Percentiles rank a stretch among this genome's conserved stretches.
phyloP scores from a whole-genome alignment of 2,797 vertebrate species.

The Dendrocincla tyrannina region DNA sequence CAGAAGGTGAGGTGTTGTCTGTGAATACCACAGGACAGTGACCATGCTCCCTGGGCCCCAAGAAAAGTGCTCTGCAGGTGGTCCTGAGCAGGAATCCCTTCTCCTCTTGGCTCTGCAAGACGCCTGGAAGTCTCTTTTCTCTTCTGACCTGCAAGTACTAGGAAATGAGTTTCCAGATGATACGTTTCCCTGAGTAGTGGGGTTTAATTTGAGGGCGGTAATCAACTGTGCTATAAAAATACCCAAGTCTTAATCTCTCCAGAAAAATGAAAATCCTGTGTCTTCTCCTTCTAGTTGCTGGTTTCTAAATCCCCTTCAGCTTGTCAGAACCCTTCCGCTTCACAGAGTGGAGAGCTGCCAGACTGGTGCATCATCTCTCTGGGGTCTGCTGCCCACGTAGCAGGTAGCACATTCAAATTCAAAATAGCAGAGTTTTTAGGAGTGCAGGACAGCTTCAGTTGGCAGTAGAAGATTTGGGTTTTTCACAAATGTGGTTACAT shows the following conservation, averaged over 20 bases:
- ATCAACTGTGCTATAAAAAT: background rate
- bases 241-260: background rate
- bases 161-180: background rate
- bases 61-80: background rate
- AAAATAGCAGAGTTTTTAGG: background rate
- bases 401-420: conserved; percentile 21
- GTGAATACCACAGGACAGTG: background rate
- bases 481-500: background rate
- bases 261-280: background rate
- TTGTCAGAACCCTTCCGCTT: background rate
- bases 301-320: conserved; percentile 1
- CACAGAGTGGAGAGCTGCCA: background rate
- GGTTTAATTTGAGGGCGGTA: background rate
- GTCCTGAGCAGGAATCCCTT: background rate
- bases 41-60: background rate
- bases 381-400: background rate
- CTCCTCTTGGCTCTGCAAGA: background rate
- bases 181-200: background rate
- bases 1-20: background rate
- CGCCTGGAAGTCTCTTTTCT: background rate
- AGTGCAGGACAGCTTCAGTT: background rate
- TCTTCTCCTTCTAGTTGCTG: background rate
- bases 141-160: background rate
- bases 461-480: background rate
- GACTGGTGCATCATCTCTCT: background rate